Conservation (phyloP, 2,113 vertebrate species). For the Tupaia chinensis region DNA sequence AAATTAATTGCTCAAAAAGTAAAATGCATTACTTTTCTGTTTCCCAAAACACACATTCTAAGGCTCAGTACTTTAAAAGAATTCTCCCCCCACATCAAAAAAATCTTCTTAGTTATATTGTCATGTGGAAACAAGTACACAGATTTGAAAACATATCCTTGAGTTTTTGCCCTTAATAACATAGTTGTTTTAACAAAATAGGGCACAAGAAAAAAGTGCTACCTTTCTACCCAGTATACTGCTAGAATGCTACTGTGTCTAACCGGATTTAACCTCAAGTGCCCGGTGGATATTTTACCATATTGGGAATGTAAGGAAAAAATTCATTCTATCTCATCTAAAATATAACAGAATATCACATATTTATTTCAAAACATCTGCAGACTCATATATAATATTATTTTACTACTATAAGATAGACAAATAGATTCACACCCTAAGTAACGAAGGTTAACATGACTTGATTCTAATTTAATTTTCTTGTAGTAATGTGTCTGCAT, state of each 20-base stretch:
- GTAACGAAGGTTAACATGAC: conserved; percentile 32
- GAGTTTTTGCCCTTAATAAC: neutral
- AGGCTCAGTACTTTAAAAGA: neutral
- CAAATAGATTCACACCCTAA: conserved; percentile 1
- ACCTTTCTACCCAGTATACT: neutral
- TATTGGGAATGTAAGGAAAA: neutral
- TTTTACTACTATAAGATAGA: conserved; percentile 56
- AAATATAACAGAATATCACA: neutral
- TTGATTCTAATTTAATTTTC: conserved; percentile 71
- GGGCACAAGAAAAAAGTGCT: neutral
- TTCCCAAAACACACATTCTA: neutral
- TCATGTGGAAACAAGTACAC: neutral
- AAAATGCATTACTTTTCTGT: neutral
- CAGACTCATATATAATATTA: neutral
- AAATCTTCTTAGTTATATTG: neutral
- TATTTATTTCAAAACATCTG: neutral
- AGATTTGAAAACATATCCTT: neutral
- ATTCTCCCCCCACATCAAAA: conserved; percentile 7
- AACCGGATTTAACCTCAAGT: neutral
- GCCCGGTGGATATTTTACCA: neutral
- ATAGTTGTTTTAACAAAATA: conserved; percentile 17
- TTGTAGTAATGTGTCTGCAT: conserved; percentile 21
- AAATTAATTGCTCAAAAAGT: neutral
- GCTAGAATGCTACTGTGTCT: neutral
- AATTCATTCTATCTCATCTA: neutral